phyloP scores from a whole-genome alignment of 2,113 vertebrate genomes.

The Alexandromys fortis region DNA sequence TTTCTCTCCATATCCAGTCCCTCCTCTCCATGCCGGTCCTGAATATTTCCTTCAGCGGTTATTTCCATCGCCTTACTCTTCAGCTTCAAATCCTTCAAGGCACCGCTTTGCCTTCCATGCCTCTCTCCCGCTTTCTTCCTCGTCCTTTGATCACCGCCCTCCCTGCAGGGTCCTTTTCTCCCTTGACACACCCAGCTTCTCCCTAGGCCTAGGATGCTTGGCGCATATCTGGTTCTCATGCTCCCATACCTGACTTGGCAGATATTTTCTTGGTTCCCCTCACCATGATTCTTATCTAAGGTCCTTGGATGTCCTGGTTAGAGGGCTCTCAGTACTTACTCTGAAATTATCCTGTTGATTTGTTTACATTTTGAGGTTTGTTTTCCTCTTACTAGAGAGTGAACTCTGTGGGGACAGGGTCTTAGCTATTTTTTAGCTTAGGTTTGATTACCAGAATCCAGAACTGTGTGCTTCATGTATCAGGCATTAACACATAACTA shows the following conservation, averaged over 20 bases:
- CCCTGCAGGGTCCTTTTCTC: background rate
- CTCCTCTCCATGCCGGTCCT: background rate
- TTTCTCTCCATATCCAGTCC: background rate
- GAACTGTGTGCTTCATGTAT: background rate
- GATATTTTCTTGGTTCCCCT: background rate
- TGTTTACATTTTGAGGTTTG: background rate
- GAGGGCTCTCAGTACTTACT: background rate
- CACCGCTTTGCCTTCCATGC: too few species aligned
- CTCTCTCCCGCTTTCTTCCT: background rate
- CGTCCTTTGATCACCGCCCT: background rate
- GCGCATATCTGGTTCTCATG: background rate
- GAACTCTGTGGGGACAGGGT: background rate
- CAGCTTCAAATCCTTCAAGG: background rate
- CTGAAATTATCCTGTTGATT: background rate
- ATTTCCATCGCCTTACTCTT: background rate
- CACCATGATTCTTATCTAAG: background rate
- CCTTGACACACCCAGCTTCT: background rate
- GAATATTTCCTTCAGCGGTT: background rate
- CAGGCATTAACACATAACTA: background rate
- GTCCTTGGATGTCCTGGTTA: background rate
- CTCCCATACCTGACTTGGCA: background rate
- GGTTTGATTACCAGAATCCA: background rate
- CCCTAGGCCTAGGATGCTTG: background rate
- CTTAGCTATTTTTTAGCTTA: background rate
- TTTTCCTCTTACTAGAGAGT: conserved; percentile 2